phyloP scores from a whole-genome alignment of 2,797 vertebrate genomes.

The Phataginus tetradactyla region DNA sequence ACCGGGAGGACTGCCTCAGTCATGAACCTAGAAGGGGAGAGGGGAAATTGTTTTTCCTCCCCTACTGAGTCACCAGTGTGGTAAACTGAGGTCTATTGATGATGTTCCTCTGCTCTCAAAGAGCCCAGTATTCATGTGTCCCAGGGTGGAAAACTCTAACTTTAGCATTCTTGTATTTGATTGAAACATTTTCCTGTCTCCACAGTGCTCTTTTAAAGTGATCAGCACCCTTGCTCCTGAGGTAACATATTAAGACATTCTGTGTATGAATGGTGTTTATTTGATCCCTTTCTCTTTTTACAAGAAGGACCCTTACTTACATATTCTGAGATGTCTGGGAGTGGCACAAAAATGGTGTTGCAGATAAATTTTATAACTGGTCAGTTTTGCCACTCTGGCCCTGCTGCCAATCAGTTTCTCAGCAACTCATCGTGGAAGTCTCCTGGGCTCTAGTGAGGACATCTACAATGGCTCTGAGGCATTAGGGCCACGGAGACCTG shows the following conservation, averaged over 20 bases:
- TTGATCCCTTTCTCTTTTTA: background rate
- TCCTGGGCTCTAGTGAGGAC: background rate
- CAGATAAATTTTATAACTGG: background rate
- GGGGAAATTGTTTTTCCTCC: background rate
- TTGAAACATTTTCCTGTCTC: background rate
- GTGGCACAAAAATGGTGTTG: background rate
- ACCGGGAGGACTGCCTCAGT: background rate
- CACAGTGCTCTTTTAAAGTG: background rate
- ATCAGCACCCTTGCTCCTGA: background rate
- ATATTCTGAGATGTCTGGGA: background rate
- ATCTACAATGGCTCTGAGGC: background rate
- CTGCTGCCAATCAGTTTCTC: background rate
- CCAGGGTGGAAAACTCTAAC: conserved; percentile 18
- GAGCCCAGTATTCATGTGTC: background rate
- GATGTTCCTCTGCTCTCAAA: background rate
- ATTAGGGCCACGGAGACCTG: background rate
- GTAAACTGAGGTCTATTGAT: background rate
- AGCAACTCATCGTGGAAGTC: background rate
- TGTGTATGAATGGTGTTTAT: background rate
- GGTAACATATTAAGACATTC: background rate
- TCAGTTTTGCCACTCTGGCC: background rate
- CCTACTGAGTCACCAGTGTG: background rate
- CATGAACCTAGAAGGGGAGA: background rate
- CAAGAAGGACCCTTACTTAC: background rate
- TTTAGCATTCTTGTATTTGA: background rate